Base-by-base conservation (phyloP, 2,113 vertebrate genomes). In the Phodopus roborovskii region DNA sequence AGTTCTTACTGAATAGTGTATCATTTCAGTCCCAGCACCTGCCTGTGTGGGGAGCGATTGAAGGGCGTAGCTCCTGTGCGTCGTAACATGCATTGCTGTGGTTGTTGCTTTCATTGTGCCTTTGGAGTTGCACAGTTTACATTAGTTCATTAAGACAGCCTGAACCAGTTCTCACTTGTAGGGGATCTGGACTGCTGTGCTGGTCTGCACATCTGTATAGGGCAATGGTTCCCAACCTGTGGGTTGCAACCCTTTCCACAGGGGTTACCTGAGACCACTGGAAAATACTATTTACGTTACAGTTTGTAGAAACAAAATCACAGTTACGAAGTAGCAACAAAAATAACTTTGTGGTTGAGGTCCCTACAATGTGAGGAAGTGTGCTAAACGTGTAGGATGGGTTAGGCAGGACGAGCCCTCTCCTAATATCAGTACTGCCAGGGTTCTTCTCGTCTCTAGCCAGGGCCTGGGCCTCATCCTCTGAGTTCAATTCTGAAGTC, bases 51-150 rank as follows among this genome's bases (percentile, higher is more conserved):
- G 66, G 6, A 66, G n/a, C 17, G 4, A 70, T 36, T 66, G 75
- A 74, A 78, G 45, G 17, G 24, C 39, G 2, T 2, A 15, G 6
- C 0, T 1, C 42, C 3, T 0, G 2, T 42, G 0, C 8, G 0
- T 48, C 20, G 33, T 5, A 2, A 3, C 0, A 0, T 71, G 3
- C 45, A 7, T 4, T 30, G 45, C 11, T n/a, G 2, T 10, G 75
- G 7, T 9, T 70, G 3, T 60, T 53, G 4, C 33, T 48, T 93
- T 66, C 24, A 0, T 81, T 30, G 16, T 30, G 8, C 30, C 70
- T 92, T 79, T 79, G 90, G 94, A 70, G 75, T 33, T 42, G 33
- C 45, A 50, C 48, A 4, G 70, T 90, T 68, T 22, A 28, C 56
- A 17, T 68, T 53, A 11, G 28, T 75, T n/a, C 58, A 62, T 10